These are phyloP conservation scores for Chrysomela aeneicollis DNA, from an alignment of 2,888 invertebrate species.

Conservation along the genomic window DNA sequence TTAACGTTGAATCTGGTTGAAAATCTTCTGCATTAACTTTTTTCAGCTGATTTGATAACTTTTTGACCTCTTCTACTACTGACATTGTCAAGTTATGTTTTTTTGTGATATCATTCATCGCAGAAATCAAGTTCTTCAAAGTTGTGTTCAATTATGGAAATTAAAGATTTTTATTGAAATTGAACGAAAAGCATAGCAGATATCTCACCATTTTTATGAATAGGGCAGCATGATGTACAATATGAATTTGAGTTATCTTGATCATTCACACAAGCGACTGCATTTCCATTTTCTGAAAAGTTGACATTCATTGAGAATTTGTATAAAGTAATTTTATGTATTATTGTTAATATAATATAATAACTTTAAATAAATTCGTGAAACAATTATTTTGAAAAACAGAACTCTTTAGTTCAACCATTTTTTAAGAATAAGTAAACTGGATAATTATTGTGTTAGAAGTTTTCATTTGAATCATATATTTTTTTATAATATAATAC, in stretches of 20 bases:
- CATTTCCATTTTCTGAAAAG: constrained; percentile 9
- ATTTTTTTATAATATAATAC: background rate
- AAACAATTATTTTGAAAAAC: too few species aligned
- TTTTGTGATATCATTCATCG: constrained; percentile 2
- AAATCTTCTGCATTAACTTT: constrained; percentile 9
- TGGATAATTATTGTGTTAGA: background rate
- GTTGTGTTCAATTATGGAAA: constrained; percentile 13
- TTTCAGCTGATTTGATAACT: constrained; percentile 13
- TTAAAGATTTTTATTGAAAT: background rate
- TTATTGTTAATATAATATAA: too few species aligned
- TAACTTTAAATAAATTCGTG: too few species aligned
- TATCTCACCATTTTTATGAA: constrained; percentile 15
- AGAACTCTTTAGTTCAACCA: too few species aligned
- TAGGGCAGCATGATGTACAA: constrained; percentile 8
- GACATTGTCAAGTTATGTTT: constrained; percentile 12
- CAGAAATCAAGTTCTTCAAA: constrained; percentile 7
- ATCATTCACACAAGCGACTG: background rate
- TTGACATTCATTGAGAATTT: background rate
- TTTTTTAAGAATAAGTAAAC: background rate
- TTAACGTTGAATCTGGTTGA: constrained; percentile 5
- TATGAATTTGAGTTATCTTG: constrained; percentile 6
- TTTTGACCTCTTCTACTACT: constrained; percentile 9
- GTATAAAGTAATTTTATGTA: too few species aligned
- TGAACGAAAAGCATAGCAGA: background rate
- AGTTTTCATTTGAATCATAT: constrained; percentile 8